Base-by-base conservation (phyloP, 1,140 invertebrate species). In the Mycetomoellerius zeteki region DNA sequence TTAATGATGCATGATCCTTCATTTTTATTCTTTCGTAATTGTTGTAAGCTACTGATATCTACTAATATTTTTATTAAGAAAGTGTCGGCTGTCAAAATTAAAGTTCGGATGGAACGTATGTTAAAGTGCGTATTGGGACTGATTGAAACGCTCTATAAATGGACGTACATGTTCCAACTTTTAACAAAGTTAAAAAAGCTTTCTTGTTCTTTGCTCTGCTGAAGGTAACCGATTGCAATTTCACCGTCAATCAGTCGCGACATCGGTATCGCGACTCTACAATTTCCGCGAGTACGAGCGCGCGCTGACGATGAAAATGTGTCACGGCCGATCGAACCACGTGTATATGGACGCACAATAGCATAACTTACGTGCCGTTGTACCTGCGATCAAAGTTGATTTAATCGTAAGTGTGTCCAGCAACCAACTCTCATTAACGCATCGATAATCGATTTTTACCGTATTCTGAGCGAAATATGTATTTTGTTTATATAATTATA, bases 251-350 rank as follows among this genome's bases (percentile, higher is more conserved):
- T 85, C 82, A 78, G 82, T 76, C 73, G 73, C 82, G 73, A 85
- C 82, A 62, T 21, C 60, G 47, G 58, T 50, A 27, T 69, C 47
- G n/a, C 47, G 60, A 47, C 58, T 87, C 50, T 88, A 71, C 58
- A 88, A 58, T 88, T 85, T 78, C 27, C 89, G 72, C 37, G 60
- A 47, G 64, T 24, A 58, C 67, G 65, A 67, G 21, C 52, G 37
- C 54, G 56, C 64, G 33, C n/a, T 19, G 16, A 33, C 21, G 58
- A 50, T 27, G 54, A 69, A 88, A 88, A 85, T 58, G 54, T 80
- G 88, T 88, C 86, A 88, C 67, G 88, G 88, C 43, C 81, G 58
- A 89, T 89, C 80, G 86, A 85, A 73, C 88, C 58, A 47, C 69
- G 80, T 80, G 47, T 75, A 54, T 82, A 73, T 50, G 54, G 37